Conservation (phyloP, 2,113 vertebrate genomes). For the Brevimyrus niger region DNA sequence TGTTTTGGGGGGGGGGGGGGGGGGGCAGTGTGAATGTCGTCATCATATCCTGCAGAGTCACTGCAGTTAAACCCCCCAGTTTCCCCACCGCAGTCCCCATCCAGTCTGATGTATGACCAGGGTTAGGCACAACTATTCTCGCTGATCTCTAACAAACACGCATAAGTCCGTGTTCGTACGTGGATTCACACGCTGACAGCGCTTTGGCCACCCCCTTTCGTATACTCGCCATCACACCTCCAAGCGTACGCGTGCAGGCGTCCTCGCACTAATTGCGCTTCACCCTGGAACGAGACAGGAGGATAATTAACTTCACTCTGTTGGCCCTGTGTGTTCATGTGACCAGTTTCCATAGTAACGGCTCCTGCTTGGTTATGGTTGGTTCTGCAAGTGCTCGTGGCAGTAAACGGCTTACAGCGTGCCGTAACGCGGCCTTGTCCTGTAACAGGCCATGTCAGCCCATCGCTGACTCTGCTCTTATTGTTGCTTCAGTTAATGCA, state of each 20-base stretch:
- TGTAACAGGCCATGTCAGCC: neutral
- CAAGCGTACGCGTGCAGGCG: neutral
- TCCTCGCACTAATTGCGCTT: neutral
- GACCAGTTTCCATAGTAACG: conserved; percentile 16
- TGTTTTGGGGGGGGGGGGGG: neutral
- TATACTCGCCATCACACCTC: neutral
- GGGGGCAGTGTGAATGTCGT: neutral
- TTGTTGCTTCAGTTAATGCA: neutral
- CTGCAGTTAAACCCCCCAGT: neutral
- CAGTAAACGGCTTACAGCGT: neutral
- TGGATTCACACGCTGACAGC: neutral
- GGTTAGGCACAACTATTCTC: neutral
- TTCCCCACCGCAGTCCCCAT: conserved; percentile 6
- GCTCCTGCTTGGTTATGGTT: neutral
- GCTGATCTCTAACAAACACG: neutral
- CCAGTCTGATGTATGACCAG: neutral
- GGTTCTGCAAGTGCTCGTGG: neutral
- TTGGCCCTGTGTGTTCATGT: neutral
- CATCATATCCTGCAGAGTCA: neutral
- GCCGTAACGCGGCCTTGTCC: neutral
- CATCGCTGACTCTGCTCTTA: neutral
- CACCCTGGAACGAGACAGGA: neutral
- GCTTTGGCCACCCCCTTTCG: neutral
- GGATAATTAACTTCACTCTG: neutral
- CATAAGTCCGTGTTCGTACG: neutral